phyloP scores from a whole-genome alignment of 1,140 invertebrate species.

The Pollicipes pollicipes region DNA sequence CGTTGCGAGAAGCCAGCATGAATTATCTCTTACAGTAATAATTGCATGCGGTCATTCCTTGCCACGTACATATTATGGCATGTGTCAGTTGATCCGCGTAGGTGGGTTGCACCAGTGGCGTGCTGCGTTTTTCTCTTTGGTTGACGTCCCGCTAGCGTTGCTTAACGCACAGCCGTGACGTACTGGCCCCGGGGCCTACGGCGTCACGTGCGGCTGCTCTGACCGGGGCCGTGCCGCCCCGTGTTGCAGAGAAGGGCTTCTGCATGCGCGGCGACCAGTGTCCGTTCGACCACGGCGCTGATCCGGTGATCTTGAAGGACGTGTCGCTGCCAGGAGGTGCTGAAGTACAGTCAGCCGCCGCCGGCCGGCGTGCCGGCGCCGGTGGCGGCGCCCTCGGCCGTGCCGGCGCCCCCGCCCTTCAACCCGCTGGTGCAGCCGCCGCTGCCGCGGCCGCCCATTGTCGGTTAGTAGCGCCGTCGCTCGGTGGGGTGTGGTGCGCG shows the following conservation, averaged over 20 bases:
- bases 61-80: no score
- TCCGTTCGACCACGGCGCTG: conserved; percentile 82
- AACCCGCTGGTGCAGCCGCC: conserved; percentile 40
- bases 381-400: conserved; percentile 16
- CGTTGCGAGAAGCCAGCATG: no score
- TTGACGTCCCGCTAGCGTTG: no score
- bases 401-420: conserved; percentile 36
- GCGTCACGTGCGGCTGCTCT: no score
- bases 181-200: no score
- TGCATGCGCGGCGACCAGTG: conserved; percentile 89
- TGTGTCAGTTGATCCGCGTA: no score
- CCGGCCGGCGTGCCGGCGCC: conserved; percentile 10
- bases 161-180: no score
- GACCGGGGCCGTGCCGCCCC: background rate
- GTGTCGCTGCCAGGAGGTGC: conserved; percentile 28
- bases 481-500: no score
- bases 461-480: conserved; percentile 19
- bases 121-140: no score
- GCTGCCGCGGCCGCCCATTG: conserved; percentile 9
- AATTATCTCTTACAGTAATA: no score
- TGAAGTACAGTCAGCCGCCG: conserved; percentile 14
- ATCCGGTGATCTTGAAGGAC: conserved; percentile 84
- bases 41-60: no score
- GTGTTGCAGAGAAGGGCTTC: conserved; percentile 62
- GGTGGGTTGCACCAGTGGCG: no score